Conservation (phyloP, 2,113 vertebrate genomes). For the Hydropotes inermis region DNA sequence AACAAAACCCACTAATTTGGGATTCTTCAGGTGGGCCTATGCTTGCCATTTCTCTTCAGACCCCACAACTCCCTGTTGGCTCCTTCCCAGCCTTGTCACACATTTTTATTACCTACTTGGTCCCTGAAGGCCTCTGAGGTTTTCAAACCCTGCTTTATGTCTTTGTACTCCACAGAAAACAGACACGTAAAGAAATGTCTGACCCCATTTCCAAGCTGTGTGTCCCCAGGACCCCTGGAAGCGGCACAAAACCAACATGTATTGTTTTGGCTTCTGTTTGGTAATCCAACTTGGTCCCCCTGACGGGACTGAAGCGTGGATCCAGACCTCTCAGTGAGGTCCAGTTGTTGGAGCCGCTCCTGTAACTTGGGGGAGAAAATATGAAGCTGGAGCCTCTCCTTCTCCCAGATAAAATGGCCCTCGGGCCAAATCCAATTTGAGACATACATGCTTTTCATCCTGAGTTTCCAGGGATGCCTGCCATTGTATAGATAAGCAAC, state of each 20-base stretch:
- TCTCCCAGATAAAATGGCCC: not conserved
- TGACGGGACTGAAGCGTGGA: not conserved
- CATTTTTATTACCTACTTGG: not conserved
- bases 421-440: not conserved
- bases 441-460: not conserved
- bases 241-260: not conserved
- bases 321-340: not conserved
- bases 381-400: not conserved
- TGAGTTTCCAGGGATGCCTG: not conserved
- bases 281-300: not conserved
- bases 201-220: not conserved
- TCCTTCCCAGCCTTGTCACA: not conserved
- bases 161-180: not conserved
- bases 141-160: not conserved
- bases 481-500: not conserved
- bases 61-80: not conserved
- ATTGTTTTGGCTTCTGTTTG: not conserved
- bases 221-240: not conserved
- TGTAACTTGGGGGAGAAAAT: not conserved
- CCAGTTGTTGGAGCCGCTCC: not conserved
- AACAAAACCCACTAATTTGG: rapidly evolving
- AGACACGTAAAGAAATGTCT: not conserved
- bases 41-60: not conserved
- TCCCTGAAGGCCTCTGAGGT: not conserved
- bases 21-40: not conserved